phyloP scores from a whole-genome alignment of 2,797 vertebrate genomes.

The Lithobates pipiens region DNA sequence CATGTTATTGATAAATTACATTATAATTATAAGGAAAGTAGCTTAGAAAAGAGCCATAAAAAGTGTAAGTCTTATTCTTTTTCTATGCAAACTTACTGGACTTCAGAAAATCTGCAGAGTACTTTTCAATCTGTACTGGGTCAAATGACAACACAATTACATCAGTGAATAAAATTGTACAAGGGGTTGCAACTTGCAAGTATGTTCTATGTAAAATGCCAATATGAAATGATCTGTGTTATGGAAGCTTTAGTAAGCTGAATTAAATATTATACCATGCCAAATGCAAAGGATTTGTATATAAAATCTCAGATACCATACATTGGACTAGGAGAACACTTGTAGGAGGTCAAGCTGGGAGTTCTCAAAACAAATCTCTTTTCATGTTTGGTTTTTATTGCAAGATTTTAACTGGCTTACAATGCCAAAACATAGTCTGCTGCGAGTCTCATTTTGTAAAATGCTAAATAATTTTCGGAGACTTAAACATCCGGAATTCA shows the following conservation, averaged over 20 bases:
- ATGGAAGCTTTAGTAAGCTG: neutral
- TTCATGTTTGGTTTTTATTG: slow-evolving; percentile 3
- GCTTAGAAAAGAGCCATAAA: no score
- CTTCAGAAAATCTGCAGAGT: no score
- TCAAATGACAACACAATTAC: no score
- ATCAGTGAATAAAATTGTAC: no score
- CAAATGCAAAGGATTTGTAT: neutral
- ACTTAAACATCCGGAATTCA: neutral
- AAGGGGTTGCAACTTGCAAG: no score
- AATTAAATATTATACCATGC: neutral
- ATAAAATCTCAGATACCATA: neutral
- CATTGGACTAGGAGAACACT: neutral
- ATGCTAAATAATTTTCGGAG: neutral
- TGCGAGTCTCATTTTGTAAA: neutral
- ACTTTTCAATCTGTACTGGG: no score
- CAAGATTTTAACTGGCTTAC: neutral
- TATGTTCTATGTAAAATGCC: no score
- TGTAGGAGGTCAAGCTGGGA: neutral
- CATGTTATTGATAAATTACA: neutral
- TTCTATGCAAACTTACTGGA: no score
- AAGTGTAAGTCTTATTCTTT: no score
- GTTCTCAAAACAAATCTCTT: neutral
- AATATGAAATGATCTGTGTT: no score
- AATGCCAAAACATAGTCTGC: slow-evolving; percentile 1
- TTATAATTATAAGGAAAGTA: no score